Evolutionary conservation across 2,797 vertebrate genomes (phyloP), one percentile per base, ranked within the genome.

Genomic region (Parauchenoglanis punctatus): DNA sequence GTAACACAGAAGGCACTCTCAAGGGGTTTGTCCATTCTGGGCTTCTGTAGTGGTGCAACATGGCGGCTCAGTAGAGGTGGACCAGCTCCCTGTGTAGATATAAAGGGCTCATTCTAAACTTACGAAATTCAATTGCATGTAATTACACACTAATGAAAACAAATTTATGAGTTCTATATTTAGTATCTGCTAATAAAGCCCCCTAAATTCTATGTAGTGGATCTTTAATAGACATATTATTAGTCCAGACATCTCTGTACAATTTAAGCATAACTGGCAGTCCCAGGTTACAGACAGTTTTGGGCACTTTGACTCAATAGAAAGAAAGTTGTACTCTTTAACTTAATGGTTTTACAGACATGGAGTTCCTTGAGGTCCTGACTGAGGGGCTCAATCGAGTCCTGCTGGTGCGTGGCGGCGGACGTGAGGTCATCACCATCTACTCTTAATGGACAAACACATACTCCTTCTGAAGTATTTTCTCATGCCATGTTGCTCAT

Each of bases 351-450:
- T 78, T 84, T 86, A 85, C 95, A 99, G 99, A 99, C 92, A 99
- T 99, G 98, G 98, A 99, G 93, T 99, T 99, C 91, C 96, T 99
- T 10, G 99, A 99, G 93, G 99, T 99, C 81, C 95, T 99, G 92
- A 99, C 98, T 0, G 99, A 99, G 91, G 98, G 96, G 89, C 96
- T 99, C 92, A 98, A 99, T 91, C 95, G 98, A 84, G 98, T 99
- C 89, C 97, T 99, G 90, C 94, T 99, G 8, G 99, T 99, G 91
- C 98, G 99, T 0, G 99, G 99, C 56, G 99, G 99, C 12, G 99
- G 99, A 87, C 97, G 98, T 61, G 99, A 99, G 89, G 99, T 99
- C 93, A 99, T 99, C 94, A 99, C 99, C 93, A 99, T 99, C 93
- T 99, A 99, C 95, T 99, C 99, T 93, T 99, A 97, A 99, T 94